Percentiles rank a stretch among this genome's conserved stretches.
These are phyloP conservation scores for Amia ocellicauda DNA, from an alignment of 2,113 vertebrate genomes.

Conservation along the genomic window DNA sequence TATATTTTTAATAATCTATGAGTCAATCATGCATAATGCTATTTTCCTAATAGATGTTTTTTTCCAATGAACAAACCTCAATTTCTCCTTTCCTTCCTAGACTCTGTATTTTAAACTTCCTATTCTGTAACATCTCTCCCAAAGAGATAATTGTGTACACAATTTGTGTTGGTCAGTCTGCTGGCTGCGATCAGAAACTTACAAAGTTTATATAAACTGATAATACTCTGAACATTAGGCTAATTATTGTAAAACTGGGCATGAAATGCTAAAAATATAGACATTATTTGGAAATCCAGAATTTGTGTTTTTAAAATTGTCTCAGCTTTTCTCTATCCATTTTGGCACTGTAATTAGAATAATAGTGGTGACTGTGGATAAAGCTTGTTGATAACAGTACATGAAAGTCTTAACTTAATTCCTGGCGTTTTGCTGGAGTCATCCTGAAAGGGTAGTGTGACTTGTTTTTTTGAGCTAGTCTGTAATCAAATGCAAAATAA, in stretches of 20 bases:
- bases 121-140: too few species aligned
- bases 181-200: too few species aligned
- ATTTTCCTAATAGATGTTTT: too few species aligned
- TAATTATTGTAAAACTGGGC: background rate
- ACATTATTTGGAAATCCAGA: background rate
- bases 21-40: too few species aligned
- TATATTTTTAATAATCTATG: too few species aligned
- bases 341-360: conserved; percentile 45
- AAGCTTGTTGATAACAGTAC: conserved; percentile 50
- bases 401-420: background rate
- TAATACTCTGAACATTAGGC: too few species aligned
- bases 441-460: background rate
- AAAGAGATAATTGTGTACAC: too few species aligned
- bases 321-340: conserved; percentile 32
- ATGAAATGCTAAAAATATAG: background rate
- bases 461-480: conserved; percentile 38
- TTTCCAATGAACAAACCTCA: too few species aligned
- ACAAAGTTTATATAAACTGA: too few species aligned
- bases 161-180: too few species aligned
- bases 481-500: conserved; percentile 63
- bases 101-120: too few species aligned
- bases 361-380: conserved; percentile 45
- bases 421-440: background rate
- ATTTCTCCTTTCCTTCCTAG: too few species aligned
- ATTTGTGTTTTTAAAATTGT: background rate